phyloP scores from a whole-genome alignment of 2,888 invertebrate genomes.

The Leuctra nigra region DNA sequence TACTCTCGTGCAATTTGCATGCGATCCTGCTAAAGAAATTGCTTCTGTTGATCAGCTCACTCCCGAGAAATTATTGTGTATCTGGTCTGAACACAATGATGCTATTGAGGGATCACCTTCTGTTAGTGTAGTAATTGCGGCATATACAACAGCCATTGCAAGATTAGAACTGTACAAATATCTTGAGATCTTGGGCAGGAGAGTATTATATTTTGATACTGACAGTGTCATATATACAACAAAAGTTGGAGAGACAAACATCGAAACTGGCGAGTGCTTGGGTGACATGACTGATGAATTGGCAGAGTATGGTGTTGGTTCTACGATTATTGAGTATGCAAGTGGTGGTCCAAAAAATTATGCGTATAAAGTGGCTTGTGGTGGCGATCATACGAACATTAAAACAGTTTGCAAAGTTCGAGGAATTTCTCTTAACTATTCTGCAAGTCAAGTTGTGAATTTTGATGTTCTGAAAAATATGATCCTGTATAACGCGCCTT shows the following conservation, averaged over 20 bases:
- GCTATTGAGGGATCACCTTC: conserved; percentile 13
- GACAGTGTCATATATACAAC: conserved; percentile 34
- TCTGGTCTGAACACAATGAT: background rate
- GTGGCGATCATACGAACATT: background rate
- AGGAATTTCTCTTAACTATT: conserved; percentile 32
- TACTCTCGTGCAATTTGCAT: background rate
- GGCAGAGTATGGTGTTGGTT: conserved; percentile 30
- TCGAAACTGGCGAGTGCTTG: conserved; percentile 33
- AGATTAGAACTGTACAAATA: conserved; percentile 35
- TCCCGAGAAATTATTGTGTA: background rate
- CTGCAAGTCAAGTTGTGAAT: background rate
- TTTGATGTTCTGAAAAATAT: background rate
- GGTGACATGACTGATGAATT: conserved; percentile 38
- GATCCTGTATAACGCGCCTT: background rate
- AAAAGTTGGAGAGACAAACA: conserved; percentile 17
- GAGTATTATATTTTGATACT: conserved; percentile 38
- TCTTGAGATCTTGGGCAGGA: conserved; percentile 33
- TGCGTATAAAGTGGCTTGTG: conserved; percentile 31
- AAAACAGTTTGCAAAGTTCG: conserved; percentile 31
- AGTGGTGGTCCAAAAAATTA: conserved; percentile 37
- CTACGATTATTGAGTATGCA: conserved; percentile 35
- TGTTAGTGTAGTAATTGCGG: conserved; percentile 36
- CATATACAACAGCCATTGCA: conserved; percentile 36
- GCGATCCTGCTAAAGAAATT: background rate
- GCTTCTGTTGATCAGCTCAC: background rate